phyloP scores from a whole-genome alignment of 2,113 vertebrate genomes.

The Neotoma lepida region DNA sequence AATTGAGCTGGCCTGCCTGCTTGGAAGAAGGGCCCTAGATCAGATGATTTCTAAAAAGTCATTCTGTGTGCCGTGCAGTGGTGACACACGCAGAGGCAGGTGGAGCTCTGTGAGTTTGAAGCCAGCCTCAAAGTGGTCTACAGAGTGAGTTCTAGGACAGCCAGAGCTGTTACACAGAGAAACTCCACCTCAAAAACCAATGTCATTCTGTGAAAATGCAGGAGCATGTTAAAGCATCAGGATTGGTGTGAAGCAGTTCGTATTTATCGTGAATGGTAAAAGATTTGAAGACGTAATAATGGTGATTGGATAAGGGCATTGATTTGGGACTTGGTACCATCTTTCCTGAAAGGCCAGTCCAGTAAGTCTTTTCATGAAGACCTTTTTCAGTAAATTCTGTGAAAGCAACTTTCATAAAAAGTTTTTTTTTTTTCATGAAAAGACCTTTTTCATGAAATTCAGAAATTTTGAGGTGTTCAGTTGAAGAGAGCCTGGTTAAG shows the following conservation, averaged over 20 bases:
- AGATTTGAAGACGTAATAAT: slow-evolving; percentile 1
- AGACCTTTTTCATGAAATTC: background rate
- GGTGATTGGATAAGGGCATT: slow-evolving; percentile 15
- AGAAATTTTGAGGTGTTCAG: slow-evolving; percentile 15
- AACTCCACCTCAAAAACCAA: background rate
- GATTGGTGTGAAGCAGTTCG: background rate
- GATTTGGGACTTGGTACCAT: background rate
- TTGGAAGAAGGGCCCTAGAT: slow-evolving; percentile 33
- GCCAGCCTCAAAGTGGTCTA: background rate
- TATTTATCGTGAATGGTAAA: slow-evolving; percentile 35
- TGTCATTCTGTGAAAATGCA: background rate
- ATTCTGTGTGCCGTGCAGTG: background rate
- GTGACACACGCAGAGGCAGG: background rate
- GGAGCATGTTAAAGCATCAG: slow-evolving; percentile 10
- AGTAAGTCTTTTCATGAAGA: background rate
- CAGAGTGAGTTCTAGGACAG: background rate
- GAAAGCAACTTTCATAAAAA: background rate
- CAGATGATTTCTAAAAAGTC: slow-evolving; percentile 14
- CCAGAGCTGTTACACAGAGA: background rate
- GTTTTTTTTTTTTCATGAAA: background rate
- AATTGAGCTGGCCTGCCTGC: slow-evolving; percentile 29
- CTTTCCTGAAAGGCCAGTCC: background rate
- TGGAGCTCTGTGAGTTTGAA: background rate
- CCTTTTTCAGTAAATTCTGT: background rate
- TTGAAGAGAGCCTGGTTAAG: slow-evolving; percentile 9